phyloP scores from a whole-genome alignment of 2,888 invertebrate genomes.

The Hyposoter didymator region DNA sequence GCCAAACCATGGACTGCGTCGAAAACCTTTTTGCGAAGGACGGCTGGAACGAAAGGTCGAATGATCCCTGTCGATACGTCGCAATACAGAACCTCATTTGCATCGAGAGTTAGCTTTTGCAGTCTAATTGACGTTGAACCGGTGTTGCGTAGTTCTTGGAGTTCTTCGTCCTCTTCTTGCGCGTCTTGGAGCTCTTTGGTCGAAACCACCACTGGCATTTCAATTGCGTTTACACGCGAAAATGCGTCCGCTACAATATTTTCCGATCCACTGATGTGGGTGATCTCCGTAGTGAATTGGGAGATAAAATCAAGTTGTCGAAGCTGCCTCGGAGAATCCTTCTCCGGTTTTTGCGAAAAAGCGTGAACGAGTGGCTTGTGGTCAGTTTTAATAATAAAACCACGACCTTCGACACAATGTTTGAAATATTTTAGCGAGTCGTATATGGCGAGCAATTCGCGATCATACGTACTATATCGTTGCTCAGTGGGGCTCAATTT shows the following conservation, averaged over 20 bases:
- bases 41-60: not conserved
- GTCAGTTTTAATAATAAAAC: conserved; percentile 48
- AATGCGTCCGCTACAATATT: conserved; percentile 51
- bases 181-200: conserved; percentile 43
- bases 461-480: conserved; percentile 50
- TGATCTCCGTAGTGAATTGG: conserved; percentile 41
- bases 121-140: conserved; percentile 52
- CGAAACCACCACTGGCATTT: conserved; percentile 35
- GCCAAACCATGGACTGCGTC: not conserved
- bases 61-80: not conserved
- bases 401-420: conserved; percentile 32
- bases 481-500: conserved; percentile 30
- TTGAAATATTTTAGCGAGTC: conserved; percentile 25
- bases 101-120: not conserved
- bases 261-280: conserved; percentile 14
- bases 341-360: conserved; percentile 20
- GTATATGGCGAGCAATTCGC: conserved; percentile 53
- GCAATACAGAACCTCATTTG: not conserved
- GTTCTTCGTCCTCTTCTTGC: conserved; percentile 48
- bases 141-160: conserved; percentile 74
- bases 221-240: conserved; percentile 44
- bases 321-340: conserved; percentile 25
- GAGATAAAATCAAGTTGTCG: conserved; percentile 48
- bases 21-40: not conserved
- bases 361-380: conserved; percentile 27